These are phyloP conservation scores for Fundulus diaphanus DNA, from an alignment of 2,797 vertebrate genomes.

Conservation along the genomic window DNA sequence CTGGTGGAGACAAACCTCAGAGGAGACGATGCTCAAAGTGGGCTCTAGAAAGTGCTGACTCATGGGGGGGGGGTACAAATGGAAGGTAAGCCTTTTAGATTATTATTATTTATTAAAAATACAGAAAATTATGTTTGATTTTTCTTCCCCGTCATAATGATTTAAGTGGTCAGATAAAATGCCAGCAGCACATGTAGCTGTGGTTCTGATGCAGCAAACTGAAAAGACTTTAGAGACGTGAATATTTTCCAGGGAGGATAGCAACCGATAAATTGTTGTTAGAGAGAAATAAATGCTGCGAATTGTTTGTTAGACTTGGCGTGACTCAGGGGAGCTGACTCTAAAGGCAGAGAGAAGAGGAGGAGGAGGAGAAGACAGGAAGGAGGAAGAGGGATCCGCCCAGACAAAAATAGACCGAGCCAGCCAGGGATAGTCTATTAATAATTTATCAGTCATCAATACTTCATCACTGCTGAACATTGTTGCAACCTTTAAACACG, in stretches of 20 bases:
- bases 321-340: conserved; percentile 39
- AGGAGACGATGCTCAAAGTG: too few relatives aligned
- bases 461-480: conserved; percentile 75
- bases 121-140: background rate
- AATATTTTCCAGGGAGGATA: background rate
- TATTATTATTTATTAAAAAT: background rate
- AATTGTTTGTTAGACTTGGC: conserved; percentile 44
- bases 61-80: background rate
- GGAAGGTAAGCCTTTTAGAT: background rate
- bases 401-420: conserved; percentile 79
- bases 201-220: background rate
- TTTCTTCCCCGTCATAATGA: background rate
- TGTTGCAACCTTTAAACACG: conserved; percentile 35
- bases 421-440: conserved; percentile 69
- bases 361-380: conserved; percentile 56
- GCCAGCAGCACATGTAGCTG: too few relatives aligned
- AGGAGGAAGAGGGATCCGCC: conserved; percentile 46
- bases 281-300: conserved; percentile 28
- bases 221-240: background rate
- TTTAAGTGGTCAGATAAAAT: background rate
- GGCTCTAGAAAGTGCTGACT: background rate
- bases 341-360: conserved; percentile 42
- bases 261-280: conserved; percentile 34
- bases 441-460: conserved; percentile 84
- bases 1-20: too few relatives aligned